Evolutionary conservation across 2,797 vertebrate species (phyloP), one percentile per base, ranked within the genome.

Genomic region (Bufotes viridis): DNA sequence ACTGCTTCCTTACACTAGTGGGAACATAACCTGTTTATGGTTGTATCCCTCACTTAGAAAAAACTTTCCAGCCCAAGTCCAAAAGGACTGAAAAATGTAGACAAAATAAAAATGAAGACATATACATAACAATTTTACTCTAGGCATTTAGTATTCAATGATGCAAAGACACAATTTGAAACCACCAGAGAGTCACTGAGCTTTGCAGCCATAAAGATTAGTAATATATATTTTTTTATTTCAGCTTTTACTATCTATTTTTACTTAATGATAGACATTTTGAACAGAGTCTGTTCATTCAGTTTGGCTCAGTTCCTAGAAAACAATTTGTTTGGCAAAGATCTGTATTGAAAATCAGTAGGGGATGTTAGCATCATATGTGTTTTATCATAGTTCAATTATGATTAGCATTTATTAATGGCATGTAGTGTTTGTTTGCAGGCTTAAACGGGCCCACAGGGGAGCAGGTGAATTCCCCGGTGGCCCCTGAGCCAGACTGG

Each of bases 321-420:
- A 83, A 58, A 83, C 65, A 70, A 29, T 57, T 83, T 72, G 24
- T 53, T 58, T 84, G 82, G 53, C 82, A 72, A 60, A 57, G 11
- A 34, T 58, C 11, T 22, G 24, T 14, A 55, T 24, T 84, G 26
- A 74, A 60, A 74, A 60, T 84, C 26, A 14, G 29, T 70, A n/a
- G 9, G 74, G 55, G 7, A 58, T n/a, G 20, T 57, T 74, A 34
- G 7, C 29, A n/a, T 72, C 24, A 82, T 70, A 53, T 9, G 34
- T 72, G 67, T 34, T 83, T 83, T 83, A 70, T 70, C 29, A 70
- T 67, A 24, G 51, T 82, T 1, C 14, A 26, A 51, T 55, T 82
- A 55, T 69, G 69, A 70, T 78, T 55, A 78, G 63, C 22, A 65
- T 8, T 22, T 9, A 65, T 12, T 24, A n/a, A 65, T 24, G 22